Percentiles rank a stretch among this genome's conserved stretches.
Conservation (phyloP, 2,888 invertebrate genomes). For the Caenorhabditis sp. region DNA sequence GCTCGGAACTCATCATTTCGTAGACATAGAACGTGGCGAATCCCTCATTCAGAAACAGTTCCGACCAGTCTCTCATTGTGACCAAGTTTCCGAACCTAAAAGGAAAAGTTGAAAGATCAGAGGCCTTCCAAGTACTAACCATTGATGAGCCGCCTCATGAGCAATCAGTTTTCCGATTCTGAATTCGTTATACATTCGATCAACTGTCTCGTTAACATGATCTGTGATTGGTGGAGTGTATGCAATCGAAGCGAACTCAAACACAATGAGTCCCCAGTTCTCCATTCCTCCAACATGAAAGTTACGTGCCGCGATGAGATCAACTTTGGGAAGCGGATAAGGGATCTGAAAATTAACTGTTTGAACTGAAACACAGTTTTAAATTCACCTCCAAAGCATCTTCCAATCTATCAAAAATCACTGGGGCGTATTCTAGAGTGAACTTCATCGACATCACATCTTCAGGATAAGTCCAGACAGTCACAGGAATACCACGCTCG, state of each 20-base stretch:
- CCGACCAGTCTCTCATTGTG: constrained; percentile 83
- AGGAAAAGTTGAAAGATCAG: neutral
- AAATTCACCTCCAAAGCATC: constrained; percentile 75
- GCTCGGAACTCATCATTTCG: constrained; percentile 76
- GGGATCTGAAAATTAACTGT: constrained; percentile 65
- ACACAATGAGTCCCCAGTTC: constrained; percentile 84
- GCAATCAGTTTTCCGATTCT: constrained; percentile 83
- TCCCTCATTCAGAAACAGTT: constrained; percentile 84
- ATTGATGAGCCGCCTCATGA: constrained; percentile 85
- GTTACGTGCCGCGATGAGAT: constrained; percentile 84
- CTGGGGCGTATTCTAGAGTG: constrained; percentile 78
- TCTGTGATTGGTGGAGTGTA: constrained; percentile 57
- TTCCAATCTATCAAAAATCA: constrained; percentile 79
- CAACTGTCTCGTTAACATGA: constrained; percentile 78
- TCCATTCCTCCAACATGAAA: constrained; percentile 85
- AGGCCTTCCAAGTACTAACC: constrained; percentile 56
- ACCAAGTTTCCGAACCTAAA: constrained; percentile 83
- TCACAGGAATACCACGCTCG: constrained; percentile 77
- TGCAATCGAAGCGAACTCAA: constrained; percentile 62
- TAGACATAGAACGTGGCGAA: constrained; percentile 83
- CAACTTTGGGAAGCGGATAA: constrained; percentile 83
- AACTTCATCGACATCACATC: constrained; percentile 75
- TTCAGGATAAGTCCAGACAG: constrained; percentile 78
- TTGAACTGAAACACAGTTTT: no score
- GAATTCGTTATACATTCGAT: constrained; percentile 79